Evolutionary conservation across 2,888 invertebrate genomes (phyloP).

Genomic region (Cyaniris semiargus): DNA sequence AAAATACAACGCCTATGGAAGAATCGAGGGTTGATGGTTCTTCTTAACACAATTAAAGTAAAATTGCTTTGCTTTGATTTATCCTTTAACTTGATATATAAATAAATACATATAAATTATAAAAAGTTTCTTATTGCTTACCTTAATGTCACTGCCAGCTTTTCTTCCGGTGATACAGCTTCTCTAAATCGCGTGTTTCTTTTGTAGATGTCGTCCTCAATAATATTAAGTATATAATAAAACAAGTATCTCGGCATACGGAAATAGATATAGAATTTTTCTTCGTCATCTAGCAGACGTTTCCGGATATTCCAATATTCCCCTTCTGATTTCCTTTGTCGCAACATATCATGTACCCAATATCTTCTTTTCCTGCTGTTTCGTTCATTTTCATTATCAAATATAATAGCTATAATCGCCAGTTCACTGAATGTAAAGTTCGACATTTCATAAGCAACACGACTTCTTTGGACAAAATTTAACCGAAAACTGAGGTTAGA

Average conservation of each 20-base stretch:
- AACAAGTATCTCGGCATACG: conserved; percentile 26
- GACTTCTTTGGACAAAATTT: conserved; percentile 20
- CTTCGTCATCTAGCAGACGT: conserved; percentile 25
- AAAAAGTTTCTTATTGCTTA: conserved; percentile 20
- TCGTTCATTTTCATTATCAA: conserved; percentile 13
- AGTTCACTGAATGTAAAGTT: conserved; percentile 20
- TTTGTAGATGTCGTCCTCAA: conserved; percentile 19
- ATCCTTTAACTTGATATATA: conserved; percentile 18
- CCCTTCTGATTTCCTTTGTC: conserved; percentile 24
- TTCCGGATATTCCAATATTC: conserved; percentile 24
- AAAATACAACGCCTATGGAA: conserved; percentile 30
- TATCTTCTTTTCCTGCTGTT: conserved; percentile 19
- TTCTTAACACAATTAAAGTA: conserved; percentile 17
- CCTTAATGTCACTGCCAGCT: conserved; percentile 20
- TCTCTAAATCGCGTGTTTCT: conserved; percentile 18
- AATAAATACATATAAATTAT: conserved; percentile 18
- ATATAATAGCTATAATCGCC: conserved; percentile 18
- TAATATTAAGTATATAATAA: conserved; percentile 22
- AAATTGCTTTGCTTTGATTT: conserved; percentile 20
- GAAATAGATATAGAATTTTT: conserved; percentile 27
- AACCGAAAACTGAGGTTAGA: conserved; percentile 18
- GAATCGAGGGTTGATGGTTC: conserved; percentile 27
- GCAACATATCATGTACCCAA: conserved; percentile 15
- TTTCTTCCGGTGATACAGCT: conserved; percentile 20
- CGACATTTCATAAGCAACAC: conserved; percentile 20